phyloP scores from a whole-genome alignment of 2,113 vertebrate species.

The Thryonomys swinderianus region DNA sequence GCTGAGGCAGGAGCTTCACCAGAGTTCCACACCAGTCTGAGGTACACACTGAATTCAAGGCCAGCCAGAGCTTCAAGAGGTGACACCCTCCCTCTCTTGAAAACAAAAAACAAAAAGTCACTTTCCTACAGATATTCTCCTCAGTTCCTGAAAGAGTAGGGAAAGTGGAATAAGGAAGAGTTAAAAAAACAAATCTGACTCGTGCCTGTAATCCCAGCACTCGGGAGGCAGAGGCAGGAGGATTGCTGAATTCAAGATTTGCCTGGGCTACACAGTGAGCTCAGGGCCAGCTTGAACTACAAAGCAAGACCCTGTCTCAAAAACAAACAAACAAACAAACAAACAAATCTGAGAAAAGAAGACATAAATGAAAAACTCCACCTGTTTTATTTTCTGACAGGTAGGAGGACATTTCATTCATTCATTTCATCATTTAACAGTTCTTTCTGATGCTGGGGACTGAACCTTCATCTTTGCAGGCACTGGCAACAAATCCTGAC shows the following conservation, averaged over 20 bases:
- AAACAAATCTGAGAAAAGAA: no score
- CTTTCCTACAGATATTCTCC: not conserved
- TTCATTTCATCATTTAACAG: not conserved
- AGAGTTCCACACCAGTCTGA: no score
- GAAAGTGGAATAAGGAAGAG: not conserved
- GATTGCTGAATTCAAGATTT: no score
- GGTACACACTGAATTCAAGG: not conserved
- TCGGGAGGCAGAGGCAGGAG: no score
- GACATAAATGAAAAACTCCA: not conserved
- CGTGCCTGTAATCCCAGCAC: no score
- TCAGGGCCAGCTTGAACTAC: no score
- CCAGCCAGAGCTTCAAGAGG: not conserved
- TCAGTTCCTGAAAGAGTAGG: not conserved
- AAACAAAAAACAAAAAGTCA: not conserved
- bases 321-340: no score
- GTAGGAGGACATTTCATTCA: not conserved
- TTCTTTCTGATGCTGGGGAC: not conserved
- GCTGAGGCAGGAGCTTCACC: no score
- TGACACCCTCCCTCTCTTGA: not conserved
- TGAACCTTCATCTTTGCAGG: not conserved
- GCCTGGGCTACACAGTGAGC: no score
- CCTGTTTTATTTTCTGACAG: not conserved
- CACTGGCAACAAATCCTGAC: not conserved
- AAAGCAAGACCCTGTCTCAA: no score
- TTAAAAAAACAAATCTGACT: not conserved